phyloP scores from a whole-genome alignment of 2,113 vertebrate genomes.

The Oxyura jamaicensis region DNA sequence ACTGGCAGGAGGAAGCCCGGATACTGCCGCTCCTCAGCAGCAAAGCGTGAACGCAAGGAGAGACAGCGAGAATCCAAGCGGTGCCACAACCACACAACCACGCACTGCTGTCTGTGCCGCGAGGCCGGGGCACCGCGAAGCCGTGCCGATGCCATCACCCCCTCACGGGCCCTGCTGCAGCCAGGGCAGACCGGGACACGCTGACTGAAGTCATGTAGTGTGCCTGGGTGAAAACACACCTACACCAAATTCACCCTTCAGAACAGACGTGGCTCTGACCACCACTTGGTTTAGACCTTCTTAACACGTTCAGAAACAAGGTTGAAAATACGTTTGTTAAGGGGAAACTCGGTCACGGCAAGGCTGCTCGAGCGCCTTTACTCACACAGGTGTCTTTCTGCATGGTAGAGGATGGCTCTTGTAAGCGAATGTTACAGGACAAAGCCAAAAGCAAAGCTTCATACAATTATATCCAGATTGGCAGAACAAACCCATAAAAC shows the following conservation, averaged over 20 bases:
- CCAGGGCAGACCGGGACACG: background rate
- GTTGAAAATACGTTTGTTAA: background rate
- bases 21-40: background rate
- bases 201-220: fast-evolving
- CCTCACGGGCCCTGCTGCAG: background rate
- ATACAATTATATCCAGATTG: background rate
- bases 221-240: fast-evolving
- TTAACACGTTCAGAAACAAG: background rate
- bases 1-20: too few species aligned
- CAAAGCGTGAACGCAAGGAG: background rate
- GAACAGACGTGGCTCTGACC: background rate
- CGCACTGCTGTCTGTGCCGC: background rate
- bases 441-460: background rate
- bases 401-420: background rate
- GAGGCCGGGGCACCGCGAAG: background rate
- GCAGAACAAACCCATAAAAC: background rate
- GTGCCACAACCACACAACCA: background rate
- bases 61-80: background rate
- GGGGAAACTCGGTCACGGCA: background rate
- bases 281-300: background rate
- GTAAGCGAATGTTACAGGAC: background rate
- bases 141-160: background rate
- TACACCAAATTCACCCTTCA: background rate
- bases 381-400: background rate
- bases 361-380: background rate